Percentiles rank a stretch among this genome's conserved stretches.
phyloP scores from a whole-genome alignment of 2,113 vertebrate genomes.

The Atrichornis clamosus region DNA sequence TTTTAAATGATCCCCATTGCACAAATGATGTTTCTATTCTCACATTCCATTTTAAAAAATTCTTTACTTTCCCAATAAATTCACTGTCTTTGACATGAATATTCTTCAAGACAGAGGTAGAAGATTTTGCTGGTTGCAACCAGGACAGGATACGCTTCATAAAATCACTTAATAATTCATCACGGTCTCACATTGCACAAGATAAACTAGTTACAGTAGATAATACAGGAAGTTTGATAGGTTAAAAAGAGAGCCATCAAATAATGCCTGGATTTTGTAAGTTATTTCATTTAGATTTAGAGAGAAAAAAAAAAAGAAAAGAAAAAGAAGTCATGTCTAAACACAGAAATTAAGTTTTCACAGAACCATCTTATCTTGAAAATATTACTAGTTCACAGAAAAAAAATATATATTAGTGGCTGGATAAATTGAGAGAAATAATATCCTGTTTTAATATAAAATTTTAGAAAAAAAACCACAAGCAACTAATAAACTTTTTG shows the following conservation, averaged over 20 bases:
- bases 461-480: not conserved
- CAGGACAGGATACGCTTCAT: not conserved
- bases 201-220: not conserved
- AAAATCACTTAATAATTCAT: not conserved
- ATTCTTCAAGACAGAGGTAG: not conserved
- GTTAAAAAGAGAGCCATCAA: not conserved
- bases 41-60: not conserved
- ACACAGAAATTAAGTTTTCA: not conserved
- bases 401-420: not conserved
- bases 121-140: not conserved
- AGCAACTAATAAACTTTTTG: not conserved
- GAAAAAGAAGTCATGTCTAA: not conserved
- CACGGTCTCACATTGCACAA: not conserved
- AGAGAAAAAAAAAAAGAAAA: not conserved
- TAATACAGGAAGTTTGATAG: not conserved
- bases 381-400: rapidly evolving
- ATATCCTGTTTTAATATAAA: not conserved
- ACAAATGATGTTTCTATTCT: not conserved
- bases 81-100: not conserved
- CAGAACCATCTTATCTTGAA: not conserved
- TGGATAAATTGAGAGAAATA: not conserved
- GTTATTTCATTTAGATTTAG: not conserved
- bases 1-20: not conserved
- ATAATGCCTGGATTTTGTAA: not conserved
- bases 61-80: not conserved